phyloP scores from a whole-genome alignment of 2,797 vertebrate genomes.

The Scolopax bukidnonensis region DNA sequence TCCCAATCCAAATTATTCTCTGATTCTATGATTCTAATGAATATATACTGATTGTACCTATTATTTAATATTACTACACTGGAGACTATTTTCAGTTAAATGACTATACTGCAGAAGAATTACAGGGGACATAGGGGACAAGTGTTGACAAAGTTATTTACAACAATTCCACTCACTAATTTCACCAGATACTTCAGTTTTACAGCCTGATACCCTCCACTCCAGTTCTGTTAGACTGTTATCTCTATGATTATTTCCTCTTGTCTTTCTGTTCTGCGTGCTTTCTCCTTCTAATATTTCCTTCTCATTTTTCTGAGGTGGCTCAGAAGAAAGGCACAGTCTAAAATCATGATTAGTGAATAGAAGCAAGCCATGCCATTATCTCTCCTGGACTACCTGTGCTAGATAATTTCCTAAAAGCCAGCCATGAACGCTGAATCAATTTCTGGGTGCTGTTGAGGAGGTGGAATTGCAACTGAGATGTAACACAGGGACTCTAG shows the following conservation, averaged over 20 bases:
- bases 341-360: neutral
- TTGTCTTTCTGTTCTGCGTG: neutral
- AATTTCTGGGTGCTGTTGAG: neutral
- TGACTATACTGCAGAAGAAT: neutral
- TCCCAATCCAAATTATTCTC: neutral
- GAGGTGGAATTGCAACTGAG: neutral
- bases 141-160: neutral
- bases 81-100: neutral
- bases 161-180: neutral
- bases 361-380: neutral
- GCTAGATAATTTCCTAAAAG: neutral
- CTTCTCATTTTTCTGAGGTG: neutral
- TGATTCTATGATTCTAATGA: neutral
- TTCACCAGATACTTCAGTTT: neutral
- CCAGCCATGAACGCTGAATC: neutral
- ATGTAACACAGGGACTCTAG: neutral
- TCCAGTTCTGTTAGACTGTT: neutral
- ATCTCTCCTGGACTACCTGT: neutral
- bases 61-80: neutral
- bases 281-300: neutral
- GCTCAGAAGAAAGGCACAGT: neutral
- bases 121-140: neutral
- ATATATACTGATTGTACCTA: neutral
- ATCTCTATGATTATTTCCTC: neutral
- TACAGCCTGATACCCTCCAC: neutral